Percentiles rank a stretch among this genome's conserved stretches.
phyloP scores from a whole-genome alignment of 2,113 vertebrate genomes.

The Cnemophilus loriae region DNA sequence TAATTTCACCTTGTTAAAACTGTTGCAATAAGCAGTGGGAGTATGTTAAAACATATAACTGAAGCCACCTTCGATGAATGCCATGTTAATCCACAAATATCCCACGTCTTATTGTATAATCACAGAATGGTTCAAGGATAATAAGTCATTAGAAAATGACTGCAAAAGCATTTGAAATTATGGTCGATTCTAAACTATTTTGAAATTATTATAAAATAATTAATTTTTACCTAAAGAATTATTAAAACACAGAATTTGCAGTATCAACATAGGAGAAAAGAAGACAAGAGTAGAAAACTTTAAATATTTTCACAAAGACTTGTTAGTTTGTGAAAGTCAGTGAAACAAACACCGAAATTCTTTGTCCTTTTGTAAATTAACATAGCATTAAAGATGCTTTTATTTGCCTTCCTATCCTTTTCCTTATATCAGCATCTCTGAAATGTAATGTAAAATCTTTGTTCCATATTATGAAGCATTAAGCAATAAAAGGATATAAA shows the following conservation, averaged over 20 bases:
- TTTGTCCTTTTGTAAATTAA: constrained; percentile 4
- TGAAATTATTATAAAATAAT: neutral
- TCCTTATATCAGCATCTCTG: neutral
- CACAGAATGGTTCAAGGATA: neutral
- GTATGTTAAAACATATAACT: neutral
- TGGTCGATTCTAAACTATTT: neutral
- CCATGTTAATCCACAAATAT: neutral
- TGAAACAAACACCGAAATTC: neutral
- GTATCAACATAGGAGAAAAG: neutral
- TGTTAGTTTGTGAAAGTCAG: neutral
- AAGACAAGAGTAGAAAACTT: neutral
- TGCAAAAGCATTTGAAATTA: neutral
- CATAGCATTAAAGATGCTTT: neutral
- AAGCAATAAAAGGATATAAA: constrained; percentile 47
- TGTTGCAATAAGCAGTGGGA: neutral
- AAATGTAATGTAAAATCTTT: neutral
- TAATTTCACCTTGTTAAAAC: neutral
- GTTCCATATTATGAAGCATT: constrained; percentile 25
- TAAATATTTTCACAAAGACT: neutral
- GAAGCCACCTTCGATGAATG: neutral
- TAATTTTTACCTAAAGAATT: neutral
- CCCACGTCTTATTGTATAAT: neutral
- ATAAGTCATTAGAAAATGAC: neutral
- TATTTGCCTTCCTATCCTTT: neutral
- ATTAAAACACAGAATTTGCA: neutral